phyloP scores from a whole-genome alignment of 2,113 vertebrate species.

The Pseudopodoces humilis region DNA sequence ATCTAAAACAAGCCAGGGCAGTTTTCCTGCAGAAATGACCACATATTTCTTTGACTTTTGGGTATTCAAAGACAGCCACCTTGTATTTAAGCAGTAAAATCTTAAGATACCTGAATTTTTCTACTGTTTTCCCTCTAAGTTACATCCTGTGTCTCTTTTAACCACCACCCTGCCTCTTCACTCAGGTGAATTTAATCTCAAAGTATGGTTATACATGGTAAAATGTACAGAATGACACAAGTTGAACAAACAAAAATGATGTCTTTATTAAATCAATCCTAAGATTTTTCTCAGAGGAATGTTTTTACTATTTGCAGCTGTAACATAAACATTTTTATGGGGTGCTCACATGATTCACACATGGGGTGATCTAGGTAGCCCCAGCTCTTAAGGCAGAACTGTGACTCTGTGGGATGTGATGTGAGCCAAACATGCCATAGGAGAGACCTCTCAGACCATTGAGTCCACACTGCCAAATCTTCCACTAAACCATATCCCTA shows the following conservation, averaged over 20 bases:
- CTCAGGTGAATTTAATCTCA: neutral
- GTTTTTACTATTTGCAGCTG: neutral
- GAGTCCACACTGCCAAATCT: neutral
- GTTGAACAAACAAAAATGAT: neutral
- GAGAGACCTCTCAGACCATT: neutral
- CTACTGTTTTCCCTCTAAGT: neutral
- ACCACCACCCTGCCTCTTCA: accelerated
- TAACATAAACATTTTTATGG: neutral
- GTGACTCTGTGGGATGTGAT: neutral
- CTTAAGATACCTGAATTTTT: neutral
- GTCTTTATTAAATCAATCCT: neutral
- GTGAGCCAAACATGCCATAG: accelerated
- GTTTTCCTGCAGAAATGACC: neutral
- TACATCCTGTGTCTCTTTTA: neutral
- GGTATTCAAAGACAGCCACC: neutral
- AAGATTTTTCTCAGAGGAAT: neutral
- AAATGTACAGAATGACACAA: neutral
- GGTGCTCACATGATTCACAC: neutral
- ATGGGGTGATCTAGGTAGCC: neutral
- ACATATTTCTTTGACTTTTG: neutral
- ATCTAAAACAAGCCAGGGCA: neutral
- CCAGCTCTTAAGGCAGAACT: neutral
- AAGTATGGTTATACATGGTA: neutral
- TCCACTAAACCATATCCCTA: neutral
- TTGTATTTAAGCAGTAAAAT: neutral